Conservation (phyloP, 2,888 invertebrate genomes). For the Selenia dentaria region DNA sequence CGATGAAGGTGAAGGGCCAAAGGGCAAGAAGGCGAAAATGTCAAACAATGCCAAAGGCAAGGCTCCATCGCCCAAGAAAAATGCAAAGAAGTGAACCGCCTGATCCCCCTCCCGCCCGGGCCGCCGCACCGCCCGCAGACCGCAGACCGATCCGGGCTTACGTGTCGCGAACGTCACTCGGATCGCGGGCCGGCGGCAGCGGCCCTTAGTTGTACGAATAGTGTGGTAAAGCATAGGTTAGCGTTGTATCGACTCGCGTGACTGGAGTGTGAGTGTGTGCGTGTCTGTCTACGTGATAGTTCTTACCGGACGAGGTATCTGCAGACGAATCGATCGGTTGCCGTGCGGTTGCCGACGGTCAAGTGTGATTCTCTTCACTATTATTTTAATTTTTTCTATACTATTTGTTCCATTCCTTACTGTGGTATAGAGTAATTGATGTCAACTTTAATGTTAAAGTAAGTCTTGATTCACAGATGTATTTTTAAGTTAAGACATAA, state of each 20-base stretch:
- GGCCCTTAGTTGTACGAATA: constrained; percentile 60
- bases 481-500: constrained; percentile 79
- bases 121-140: constrained; percentile 25
- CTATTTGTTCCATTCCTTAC: constrained; percentile 78
- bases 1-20: constrained; percentile 89
- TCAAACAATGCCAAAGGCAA: constrained; percentile 89
- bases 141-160: constrained; percentile 35
- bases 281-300: constrained; percentile 57
- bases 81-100: constrained; percentile 81
- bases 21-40: constrained; percentile 91
- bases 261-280: constrained; percentile 51
- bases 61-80: constrained; percentile 89
- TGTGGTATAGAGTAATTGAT: constrained; percentile 79
- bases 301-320: constrained; percentile 55
- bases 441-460: constrained; percentile 68
- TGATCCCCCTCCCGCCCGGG: constrained; percentile 35
- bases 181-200: constrained; percentile 32
- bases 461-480: constrained; percentile 68
- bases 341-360: constrained; percentile 47
- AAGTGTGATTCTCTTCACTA: constrained; percentile 65
- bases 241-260: constrained; percentile 58
- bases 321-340: constrained; percentile 45
- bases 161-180: constrained; percentile 8
- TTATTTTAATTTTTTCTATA: constrained; percentile 65
- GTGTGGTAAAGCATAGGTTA: constrained; percentile 73